These are phyloP conservation scores for Aplocera efformata DNA, from an alignment of 2,888 invertebrate genomes.

Conservation along the genomic window DNA sequence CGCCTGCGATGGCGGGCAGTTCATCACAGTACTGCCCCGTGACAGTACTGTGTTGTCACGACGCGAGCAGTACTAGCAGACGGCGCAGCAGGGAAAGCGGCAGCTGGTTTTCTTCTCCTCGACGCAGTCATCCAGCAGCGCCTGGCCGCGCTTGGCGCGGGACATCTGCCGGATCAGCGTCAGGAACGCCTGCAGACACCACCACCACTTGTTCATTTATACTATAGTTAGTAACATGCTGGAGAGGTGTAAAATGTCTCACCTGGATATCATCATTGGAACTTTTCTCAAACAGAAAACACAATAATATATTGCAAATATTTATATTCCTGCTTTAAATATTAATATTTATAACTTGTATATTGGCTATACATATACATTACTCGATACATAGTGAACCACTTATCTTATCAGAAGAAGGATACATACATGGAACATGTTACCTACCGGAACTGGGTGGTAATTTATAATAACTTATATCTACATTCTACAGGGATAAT, in stretches of 20 bases:
- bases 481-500: too few relatives aligned
- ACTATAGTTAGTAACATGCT: too few relatives aligned
- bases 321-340: constrained; percentile 31
- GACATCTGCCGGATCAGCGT: constrained; percentile 63
- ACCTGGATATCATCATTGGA: constrained; percentile 4
- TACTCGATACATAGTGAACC: constrained; percentile 18
- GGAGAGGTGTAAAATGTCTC: too few relatives aligned
- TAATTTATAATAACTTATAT: neutral
- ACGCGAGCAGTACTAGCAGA: too few relatives aligned
- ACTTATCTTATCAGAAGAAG: constrained; percentile 14
- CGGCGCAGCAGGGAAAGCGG: constrained; percentile 43
- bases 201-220: neutral
- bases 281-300: constrained; percentile 7
- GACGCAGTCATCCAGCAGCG: constrained; percentile 30
- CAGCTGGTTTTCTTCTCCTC: constrained; percentile 32
- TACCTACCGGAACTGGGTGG: constrained; percentile 8
- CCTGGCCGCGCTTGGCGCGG: constrained; percentile 51
- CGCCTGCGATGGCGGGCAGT: too few relatives aligned
- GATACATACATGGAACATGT: constrained; percentile 21
- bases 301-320: constrained; percentile 25
- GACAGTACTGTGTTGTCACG: too few relatives aligned
- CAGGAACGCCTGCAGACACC: constrained; percentile 59
- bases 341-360: constrained; percentile 25
- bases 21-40: too few relatives aligned
- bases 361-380: constrained; percentile 17